Evolutionary conservation across 92 coral and sea anemone species (phyloP), one percentile per base, ranked within the genome.

Genomic region (Virgularia gustaviana): DNA sequence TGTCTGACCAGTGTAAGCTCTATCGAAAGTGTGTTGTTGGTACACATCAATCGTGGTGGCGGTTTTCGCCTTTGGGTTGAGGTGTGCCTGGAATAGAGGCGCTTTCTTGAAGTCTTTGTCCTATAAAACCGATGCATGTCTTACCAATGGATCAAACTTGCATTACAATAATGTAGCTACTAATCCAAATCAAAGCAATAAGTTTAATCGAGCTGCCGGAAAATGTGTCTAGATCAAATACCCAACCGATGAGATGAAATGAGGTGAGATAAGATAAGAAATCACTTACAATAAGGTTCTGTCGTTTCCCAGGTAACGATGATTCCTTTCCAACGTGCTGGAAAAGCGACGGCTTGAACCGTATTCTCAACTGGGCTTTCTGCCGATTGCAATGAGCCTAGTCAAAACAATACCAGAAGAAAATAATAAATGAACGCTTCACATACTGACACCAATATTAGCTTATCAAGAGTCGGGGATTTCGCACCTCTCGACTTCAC

Each of bases 41-140:
- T 92, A 89, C 9, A 83, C 75, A 56, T 89, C 89, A 55, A 89
- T 70, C 35, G 98, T 84, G 1, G 96, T 73, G 20, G 85, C 18
- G 6, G 78, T 82, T 12, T 57, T 66, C 9, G 87, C 96, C 49
- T 92, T 82, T 53, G 98, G 98, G 60, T 92, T 92, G 19, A 92
- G 82, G 81, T 92, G 98, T 49, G 98, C 98, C 71, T 92, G 98
- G 83, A 92, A 92, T 49, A 92, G 77, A 34, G 96, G 96, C 31
- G 94, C 88, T 68, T 92, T 92, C 87, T 87, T 92, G 86, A 89
- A 92, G 78, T 92, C 98, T 71, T 86, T 92, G 79, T 92, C 98
- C 98, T 92, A 30, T 6, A 29, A 44, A n/a, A n/a, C n/a, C n/a
- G n/a, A n/a, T n/a, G n/a, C n/a, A n/a, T n/a, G n/a, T 42, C n/a